These are phyloP conservation scores for Gryllus bimaculatus DNA, from an alignment of 1,140 invertebrate genomes.

Conservation along the genomic window DNA sequence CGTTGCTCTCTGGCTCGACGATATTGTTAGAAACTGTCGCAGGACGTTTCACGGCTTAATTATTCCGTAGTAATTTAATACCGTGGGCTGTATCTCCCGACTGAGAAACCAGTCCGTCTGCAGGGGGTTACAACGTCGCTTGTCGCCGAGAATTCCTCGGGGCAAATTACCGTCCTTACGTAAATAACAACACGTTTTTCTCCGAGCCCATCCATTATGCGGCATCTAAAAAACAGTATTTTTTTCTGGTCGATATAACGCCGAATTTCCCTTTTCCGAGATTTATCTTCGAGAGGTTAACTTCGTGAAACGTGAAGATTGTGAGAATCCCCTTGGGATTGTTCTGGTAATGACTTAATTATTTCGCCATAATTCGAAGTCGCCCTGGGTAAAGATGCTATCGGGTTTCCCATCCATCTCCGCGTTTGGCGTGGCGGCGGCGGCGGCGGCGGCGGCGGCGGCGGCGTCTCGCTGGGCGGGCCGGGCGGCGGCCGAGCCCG, in stretches of 20 bases:
- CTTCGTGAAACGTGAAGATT: not conserved
- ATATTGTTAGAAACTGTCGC: not conserved
- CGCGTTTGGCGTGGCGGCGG: not conserved
- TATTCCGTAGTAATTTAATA: not conserved
- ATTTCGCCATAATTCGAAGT: conserved; percentile 1
- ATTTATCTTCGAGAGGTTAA: not conserved
- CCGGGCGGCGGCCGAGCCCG: no score
- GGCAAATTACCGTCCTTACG: not conserved
- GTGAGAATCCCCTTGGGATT: not conserved
- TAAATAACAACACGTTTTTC: not conserved
- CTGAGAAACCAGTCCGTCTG: not conserved
- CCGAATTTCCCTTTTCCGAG: not conserved
- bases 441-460: no score
- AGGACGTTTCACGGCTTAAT: not conserved
- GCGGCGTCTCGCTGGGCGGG: no score
- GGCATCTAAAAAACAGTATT: not conserved
- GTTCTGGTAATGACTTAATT: not conserved
- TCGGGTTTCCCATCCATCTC: not conserved
- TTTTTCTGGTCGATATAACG: not conserved
- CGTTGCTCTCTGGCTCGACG: not conserved
- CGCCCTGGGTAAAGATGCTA: not conserved
- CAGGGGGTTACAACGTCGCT: not conserved
- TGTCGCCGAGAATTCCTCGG: not conserved
- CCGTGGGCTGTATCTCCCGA: not conserved
- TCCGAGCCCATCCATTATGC: not conserved